phyloP scores from a whole-genome alignment of 64 coral and sea anemone species.

The Stylophora pistillata region DNA sequence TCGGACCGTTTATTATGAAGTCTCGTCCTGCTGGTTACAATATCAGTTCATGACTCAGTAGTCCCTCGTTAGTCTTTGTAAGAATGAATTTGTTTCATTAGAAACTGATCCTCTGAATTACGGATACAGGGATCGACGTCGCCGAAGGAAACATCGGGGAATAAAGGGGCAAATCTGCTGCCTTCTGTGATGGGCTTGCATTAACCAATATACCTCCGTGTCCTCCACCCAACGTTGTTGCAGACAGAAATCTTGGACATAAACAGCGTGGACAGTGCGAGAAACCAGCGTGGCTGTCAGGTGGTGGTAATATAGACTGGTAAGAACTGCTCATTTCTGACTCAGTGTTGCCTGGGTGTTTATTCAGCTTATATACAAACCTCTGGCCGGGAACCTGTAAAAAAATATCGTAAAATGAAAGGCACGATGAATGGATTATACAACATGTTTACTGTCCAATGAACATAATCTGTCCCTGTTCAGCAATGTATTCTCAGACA shows the following conservation, averaged over 20 bases:
- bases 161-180: not conserved
- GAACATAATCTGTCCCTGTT: too few relatives aligned
- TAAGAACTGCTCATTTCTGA: not conserved
- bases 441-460: too few relatives aligned
- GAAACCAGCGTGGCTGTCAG: not conserved
- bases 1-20: too few relatives aligned
- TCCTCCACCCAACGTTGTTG: not conserved
- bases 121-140: not conserved
- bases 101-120: not conserved
- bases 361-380: slow-evolving; percentile 20
- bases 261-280: not conserved
- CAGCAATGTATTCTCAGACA: too few relatives aligned
- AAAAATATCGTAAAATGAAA: too few relatives aligned
- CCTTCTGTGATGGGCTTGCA: not conserved
- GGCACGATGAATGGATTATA: too few relatives aligned
- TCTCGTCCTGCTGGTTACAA: too few relatives aligned
- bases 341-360: not conserved
- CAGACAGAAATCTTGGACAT: not conserved
- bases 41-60: not conserved
- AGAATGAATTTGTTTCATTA: not conserved
- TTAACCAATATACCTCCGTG: not conserved
- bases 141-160: not conserved
- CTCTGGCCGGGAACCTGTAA: slow-evolving; percentile 32
- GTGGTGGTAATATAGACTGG: not conserved
- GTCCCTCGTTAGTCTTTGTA: not conserved